Conservation (phyloP, 2,888 invertebrate genomes). For the Synanthedon formicaeformis region DNA sequence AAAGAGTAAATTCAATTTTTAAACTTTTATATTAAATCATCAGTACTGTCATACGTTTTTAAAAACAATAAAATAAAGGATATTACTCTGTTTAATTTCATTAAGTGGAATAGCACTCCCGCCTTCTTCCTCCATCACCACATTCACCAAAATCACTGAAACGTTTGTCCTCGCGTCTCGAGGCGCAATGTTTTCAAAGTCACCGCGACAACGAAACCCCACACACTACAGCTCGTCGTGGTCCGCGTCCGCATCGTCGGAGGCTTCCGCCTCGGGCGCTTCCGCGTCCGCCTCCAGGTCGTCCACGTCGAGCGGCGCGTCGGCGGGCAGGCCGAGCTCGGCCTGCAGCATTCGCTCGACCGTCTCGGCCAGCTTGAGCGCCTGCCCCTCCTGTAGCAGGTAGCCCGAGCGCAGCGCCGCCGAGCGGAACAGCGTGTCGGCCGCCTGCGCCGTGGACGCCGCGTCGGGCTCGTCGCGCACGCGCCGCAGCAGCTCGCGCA, state of each 20-base stretch:
- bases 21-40: too few species aligned
- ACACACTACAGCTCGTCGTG: conserved; percentile 39
- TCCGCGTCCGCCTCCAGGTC: conserved; percentile 14
- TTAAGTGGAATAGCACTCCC: too few species aligned
- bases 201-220: too few species aligned
- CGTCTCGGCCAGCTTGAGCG: conserved; percentile 85
- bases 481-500: conserved; percentile 88
- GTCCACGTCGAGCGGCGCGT: conserved; percentile 64
- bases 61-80: too few species aligned
- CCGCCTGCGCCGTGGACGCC: conserved; percentile 83
- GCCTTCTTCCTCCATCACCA: too few species aligned
- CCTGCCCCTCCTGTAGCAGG: conserved; percentile 75
- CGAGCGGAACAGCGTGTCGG: conserved; percentile 90
- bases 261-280: conserved; percentile 10
- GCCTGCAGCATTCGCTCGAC: conserved; percentile 92
- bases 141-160: too few species aligned
- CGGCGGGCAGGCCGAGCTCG: conserved; percentile 80
- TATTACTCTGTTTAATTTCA: too few species aligned
- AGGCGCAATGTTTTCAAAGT: too few species aligned
- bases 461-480: conserved; percentile 84
- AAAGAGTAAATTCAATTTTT: too few species aligned
- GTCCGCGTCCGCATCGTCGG: conserved; percentile 7
- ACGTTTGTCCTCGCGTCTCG: too few species aligned
- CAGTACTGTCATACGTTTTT: too few species aligned
- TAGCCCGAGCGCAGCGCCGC: conserved; percentile 86